A percentile compares a stretch with the other conserved stretches of the same genome.
Evolutionary conservation across 2,113 vertebrate species (phyloP).

Genomic region (Sorex araneus): DNA sequence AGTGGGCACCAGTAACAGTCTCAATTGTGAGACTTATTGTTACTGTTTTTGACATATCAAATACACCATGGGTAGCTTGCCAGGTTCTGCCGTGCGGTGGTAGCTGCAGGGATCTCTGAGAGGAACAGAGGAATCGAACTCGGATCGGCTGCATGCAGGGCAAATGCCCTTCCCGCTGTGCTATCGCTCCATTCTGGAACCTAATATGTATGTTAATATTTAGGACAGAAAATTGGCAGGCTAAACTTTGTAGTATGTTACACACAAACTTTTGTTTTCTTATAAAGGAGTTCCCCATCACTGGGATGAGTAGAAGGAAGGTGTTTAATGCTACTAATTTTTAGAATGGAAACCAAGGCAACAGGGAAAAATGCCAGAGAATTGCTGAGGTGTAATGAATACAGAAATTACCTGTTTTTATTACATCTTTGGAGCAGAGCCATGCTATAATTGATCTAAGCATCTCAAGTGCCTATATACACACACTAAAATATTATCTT

Average conservation of each 20-base stretch:
- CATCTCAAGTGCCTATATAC: slow-evolving; percentile 7
- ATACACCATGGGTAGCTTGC: no score
- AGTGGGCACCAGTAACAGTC: no score
- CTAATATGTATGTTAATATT: background rate
- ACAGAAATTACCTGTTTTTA: slow-evolving; percentile 71
- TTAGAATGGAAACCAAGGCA: slow-evolving; percentile 74
- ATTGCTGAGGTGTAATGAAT: slow-evolving; percentile 56
- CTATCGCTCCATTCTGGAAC: no score
- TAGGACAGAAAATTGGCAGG: background rate
- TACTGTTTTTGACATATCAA: no score
- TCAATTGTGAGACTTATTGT: no score
- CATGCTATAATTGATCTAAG: slow-evolving; percentile 53
- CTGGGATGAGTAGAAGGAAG: slow-evolving; percentile 46
- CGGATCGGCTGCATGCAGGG: no score
- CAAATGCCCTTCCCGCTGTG: no score
- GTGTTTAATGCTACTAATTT: slow-evolving; percentile 60
- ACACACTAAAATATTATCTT: slow-evolving; percentile 35
- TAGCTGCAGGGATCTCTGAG: no score
- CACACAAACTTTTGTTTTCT: slow-evolving; percentile 34
- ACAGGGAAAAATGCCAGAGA: slow-evolving; percentile 55
- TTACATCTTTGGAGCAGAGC: slow-evolving; percentile 39
- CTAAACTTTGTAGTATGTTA: background rate
- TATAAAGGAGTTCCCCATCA: slow-evolving; percentile 1
- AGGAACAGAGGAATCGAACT: no score
- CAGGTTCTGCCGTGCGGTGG: no score